A percentile compares a stretch with the other conserved stretches of the same genome.
These are phyloP conservation scores for Eristalinus sepulchralis DNA, from an alignment of 2,888 invertebrate genomes.

Conservation along the genomic window DNA sequence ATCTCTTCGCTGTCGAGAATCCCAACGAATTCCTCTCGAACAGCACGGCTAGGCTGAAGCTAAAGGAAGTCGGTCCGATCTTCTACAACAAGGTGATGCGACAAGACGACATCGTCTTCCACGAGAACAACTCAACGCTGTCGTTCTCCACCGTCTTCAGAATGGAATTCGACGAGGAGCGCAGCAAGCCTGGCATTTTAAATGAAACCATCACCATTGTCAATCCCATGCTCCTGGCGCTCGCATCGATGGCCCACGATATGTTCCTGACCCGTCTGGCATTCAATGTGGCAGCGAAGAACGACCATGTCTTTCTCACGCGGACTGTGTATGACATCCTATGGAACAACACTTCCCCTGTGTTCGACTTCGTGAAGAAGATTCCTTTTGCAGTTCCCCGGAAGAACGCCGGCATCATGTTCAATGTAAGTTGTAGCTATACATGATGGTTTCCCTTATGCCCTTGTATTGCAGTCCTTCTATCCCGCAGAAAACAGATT, in stretches of 20 bases:
- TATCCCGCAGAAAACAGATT: conserved; percentile 47
- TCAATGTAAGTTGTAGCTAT: conserved; percentile 81
- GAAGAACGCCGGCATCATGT: conserved; percentile 85
- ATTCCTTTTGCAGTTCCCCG: conserved; percentile 80
- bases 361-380: conserved; percentile 81
- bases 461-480: conserved; percentile 38
- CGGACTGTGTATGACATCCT: conserved; percentile 84
- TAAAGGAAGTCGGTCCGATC: conserved; percentile 87
- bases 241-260: conserved; percentile 49
- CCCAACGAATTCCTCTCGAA: conserved; percentile 85
- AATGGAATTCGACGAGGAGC: conserved; percentile 82
- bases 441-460: not conserved
- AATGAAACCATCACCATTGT: conserved; percentile 82
- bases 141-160: conserved; percentile 80
- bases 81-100: conserved; percentile 50
- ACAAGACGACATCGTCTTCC: conserved; percentile 57
- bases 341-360: conserved; percentile 85
- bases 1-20: conserved; percentile 90
- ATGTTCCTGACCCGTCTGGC: conserved; percentile 39
- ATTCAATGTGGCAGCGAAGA: conserved; percentile 38
- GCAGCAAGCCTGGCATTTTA: conserved; percentile 82
- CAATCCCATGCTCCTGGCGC: conserved; percentile 62
- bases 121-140: conserved; percentile 73
- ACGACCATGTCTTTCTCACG: conserved; percentile 79
- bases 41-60: conserved; percentile 83